Evolutionary conservation across 2,797 vertebrate genomes (phyloP).

Genomic region (Gallinago solitaria): DNA sequence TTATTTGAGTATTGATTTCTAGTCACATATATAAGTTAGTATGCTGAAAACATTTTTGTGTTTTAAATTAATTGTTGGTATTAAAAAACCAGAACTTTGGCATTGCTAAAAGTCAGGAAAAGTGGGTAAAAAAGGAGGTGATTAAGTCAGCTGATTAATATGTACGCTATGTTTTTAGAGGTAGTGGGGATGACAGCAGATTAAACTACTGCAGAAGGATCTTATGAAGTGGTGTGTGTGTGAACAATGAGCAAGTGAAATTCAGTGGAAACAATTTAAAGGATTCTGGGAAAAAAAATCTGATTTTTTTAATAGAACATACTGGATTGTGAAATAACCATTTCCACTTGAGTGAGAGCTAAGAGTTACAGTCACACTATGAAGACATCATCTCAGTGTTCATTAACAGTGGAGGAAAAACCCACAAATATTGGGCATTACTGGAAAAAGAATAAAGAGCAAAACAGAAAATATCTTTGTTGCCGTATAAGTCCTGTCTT

Average conservation of each 20-base stretch:
- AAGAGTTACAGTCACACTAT: not conserved
- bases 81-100: not conserved
- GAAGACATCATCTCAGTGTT: not conserved
- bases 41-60: not conserved
- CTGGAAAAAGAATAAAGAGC: not conserved
- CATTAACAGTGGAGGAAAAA: not conserved
- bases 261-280: not conserved
- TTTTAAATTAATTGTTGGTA: not conserved
- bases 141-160: not conserved
- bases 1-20: not conserved
- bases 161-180: not conserved
- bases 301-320: not conserved
- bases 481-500: not conserved
- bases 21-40: accelerated
- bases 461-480: not conserved
- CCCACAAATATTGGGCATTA: not conserved
- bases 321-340: not conserved
- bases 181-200: not conserved
- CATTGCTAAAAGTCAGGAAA: not conserved
- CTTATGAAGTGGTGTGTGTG: not conserved
- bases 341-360: not conserved
- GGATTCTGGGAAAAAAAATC: not conserved
- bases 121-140: not conserved
- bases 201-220: not conserved
- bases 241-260: not conserved